Conservation (phyloP, 2,113 vertebrate genomes). For the Chloropsis hardwickii region DNA sequence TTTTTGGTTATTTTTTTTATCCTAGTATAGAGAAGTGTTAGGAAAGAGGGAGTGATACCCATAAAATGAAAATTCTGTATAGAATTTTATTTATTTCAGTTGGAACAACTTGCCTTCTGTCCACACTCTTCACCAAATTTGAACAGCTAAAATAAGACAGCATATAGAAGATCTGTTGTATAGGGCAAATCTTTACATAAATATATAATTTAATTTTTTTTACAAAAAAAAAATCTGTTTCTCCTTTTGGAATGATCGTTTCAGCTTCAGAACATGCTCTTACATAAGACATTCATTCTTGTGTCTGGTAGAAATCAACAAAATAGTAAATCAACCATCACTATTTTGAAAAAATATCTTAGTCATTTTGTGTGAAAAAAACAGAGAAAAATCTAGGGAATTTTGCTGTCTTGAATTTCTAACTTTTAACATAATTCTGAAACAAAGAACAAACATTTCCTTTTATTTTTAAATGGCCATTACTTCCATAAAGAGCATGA, state of each 20-base stretch:
- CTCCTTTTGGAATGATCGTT: neutral
- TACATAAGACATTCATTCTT: neutral
- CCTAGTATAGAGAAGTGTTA: neutral
- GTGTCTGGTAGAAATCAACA: neutral
- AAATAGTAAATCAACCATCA: neutral
- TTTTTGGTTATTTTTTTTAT: neutral
- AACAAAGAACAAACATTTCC: neutral
- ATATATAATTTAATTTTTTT: neutral
- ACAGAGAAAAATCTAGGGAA: neutral
- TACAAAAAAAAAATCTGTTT: neutral
- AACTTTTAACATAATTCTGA: neutral
- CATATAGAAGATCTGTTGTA: neutral
- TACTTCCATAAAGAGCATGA: neutral
- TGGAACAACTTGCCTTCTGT: neutral
- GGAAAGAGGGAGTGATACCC: neutral
- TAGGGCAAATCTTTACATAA: neutral
- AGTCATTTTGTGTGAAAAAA: neutral
- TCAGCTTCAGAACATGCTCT: neutral
- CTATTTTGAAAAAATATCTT: neutral
- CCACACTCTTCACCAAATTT: neutral
- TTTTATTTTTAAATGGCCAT: neutral
- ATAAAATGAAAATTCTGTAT: neutral
- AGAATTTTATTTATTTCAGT: neutral
- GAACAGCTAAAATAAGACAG: neutral
- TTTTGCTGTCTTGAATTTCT: neutral